Evolutionary conservation across 2,888 invertebrate species (phyloP), one percentile per base, ranked within the genome.

Genomic region (Dryobota labecula): DNA sequence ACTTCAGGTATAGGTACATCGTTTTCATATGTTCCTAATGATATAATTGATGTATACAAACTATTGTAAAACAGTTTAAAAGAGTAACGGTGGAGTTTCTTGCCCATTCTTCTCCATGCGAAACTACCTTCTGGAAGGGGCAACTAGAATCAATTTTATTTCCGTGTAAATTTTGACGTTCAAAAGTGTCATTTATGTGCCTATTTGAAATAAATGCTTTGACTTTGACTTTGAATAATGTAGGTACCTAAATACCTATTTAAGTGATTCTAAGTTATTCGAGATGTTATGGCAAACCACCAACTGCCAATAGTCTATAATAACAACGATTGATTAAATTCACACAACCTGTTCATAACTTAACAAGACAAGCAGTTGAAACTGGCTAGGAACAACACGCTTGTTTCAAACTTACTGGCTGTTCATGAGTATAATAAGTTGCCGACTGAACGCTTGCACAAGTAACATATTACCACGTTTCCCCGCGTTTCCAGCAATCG

Each of bases 401-500:
- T 66, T 45, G 62, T 57, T 78, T 36, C 60, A 56, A 78, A 82
- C 60, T 80, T 69, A 27, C 27, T 63, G 47, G 30, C 49, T 69
- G 65, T 69, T 80, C 69, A 82, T 67, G 72, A 45, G 78, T 53
- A 43, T 63, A 73, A 73, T 56, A 64, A 61, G 66, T 77, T 82
- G 47, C 56, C 53, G 51, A 51, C 51, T 66, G 63, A 63, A 69
- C 57, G 45, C 78, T 78, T 47, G 43, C 69, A 61, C 66, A 70
- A 79, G 65, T 73, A 82, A 82, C 73, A 69, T 73, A 82, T 78
- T 73, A 67, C 73, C 38, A 38, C 69, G 30, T 38, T 61, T 33
- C 58, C 47, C 58, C 43, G 36, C 53, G 38, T 68, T 82, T 72
- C 66, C 67, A 73, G 53, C 64, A 67, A 80, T 78, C 49, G 53